Evolutionary conservation across 2,113 vertebrate genomes (phyloP).

Genomic region (Corythaeola cristata): DNA sequence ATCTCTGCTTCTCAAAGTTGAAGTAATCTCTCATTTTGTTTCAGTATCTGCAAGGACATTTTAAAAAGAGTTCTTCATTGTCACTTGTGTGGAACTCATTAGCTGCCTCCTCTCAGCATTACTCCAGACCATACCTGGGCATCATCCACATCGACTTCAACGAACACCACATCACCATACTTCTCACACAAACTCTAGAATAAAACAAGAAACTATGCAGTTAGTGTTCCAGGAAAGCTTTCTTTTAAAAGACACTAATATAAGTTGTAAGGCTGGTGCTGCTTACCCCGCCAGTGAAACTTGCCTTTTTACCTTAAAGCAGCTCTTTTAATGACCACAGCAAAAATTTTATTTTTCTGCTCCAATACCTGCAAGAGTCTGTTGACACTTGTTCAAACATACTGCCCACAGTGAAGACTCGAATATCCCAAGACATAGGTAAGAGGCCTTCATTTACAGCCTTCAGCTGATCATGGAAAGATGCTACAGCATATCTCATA

Average conservation of each 20-base stretch:
- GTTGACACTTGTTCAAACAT: neutral
- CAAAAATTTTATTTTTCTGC: neutral
- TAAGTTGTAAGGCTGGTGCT: neutral
- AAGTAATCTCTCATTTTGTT: neutral
- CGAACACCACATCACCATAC: constrained; percentile 81
- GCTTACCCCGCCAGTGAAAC: neutral
- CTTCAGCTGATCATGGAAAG: neutral
- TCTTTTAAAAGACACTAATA: neutral
- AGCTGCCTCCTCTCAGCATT: neutral
- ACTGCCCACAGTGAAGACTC: neutral
- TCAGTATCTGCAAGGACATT: neutral
- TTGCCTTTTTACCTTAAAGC: neutral
- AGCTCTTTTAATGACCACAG: neutral
- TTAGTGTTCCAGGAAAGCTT: neutral
- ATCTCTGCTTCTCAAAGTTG: neutral
- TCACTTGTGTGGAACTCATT: neutral
- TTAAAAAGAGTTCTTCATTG: neutral
- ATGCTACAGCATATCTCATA: neutral
- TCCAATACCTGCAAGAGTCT: neutral
- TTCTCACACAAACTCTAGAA: constrained; percentile 71
- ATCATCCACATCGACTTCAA: constrained; percentile 92
- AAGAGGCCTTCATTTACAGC: neutral
- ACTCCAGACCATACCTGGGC: constrained; percentile 74
- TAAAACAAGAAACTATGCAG: neutral
- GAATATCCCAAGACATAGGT: neutral